Evolutionary conservation across 2,113 vertebrate species (phyloP), one percentile per base, ranked within the genome.

Genomic region (Bubo scandiacus): DNA sequence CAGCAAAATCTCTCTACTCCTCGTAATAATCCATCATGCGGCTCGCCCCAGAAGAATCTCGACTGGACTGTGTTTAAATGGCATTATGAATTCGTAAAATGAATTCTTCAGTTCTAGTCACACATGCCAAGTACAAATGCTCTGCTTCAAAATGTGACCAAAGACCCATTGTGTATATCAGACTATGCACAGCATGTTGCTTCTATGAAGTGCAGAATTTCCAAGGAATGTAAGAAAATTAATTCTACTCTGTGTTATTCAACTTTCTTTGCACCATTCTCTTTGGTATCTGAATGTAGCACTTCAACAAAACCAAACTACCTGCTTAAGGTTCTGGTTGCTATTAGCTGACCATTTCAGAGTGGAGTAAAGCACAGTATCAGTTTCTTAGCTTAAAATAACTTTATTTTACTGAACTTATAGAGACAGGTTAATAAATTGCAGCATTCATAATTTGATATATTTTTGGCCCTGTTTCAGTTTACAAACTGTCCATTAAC

Each of bases 401-500:
- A 7, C 34, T 88, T 86, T 54, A 66, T 85, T 92, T 91, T 80
- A 15, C 38, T 91, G 70, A 59, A 65, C 5, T 36, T 49, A 15
- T 22, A 72, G 36, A 81, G 66, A 71, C 40, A 70, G 45, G 45
- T 66, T 91, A 92, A 95, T 91, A 95, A 92, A 85, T 36, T 55
- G 74, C 84, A 94, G 52, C 84, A 72, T 47, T 94, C 21, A 68
- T 91, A 94, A 96, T 85, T 42, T 51, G 73, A 85, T 87, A 85
- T 54, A 30, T 80, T 94, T 94, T 91, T 72, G 78, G 52, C 86
- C 55, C 75, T 51, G 57, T 70, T 87, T 95, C 77, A 58, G 91
- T 89, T 80, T 93, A 91, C 73, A 94, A 85, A 96, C 88, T 85
- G 86, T 79, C 94, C 72, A 89, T 93, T 95, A 95, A 86, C 78